Base-by-base conservation (phyloP, 2,888 invertebrate species). In the Sinhomidia bicolor region DNA sequence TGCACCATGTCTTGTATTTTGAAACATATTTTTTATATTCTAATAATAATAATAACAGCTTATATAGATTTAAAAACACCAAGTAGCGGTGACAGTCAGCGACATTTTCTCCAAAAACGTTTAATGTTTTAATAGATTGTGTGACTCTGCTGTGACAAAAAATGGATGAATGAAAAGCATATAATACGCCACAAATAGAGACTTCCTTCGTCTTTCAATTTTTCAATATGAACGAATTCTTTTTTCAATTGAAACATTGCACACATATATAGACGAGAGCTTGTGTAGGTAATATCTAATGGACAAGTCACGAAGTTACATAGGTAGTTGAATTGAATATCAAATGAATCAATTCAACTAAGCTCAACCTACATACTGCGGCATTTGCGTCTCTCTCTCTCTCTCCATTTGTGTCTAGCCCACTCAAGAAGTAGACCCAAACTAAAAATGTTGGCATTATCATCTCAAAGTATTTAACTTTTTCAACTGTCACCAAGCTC, bases 401-500 rank as follows among this genome's bases (percentile, higher is more conserved):
- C 14, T n/a, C 17, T 26, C 29, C 26, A 23, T 17, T 47, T n/a
- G 26, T n/a, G 71, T 23, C 74, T 60, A 82, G 32, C 57, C 71
- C 83, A 60, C 60, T 74, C 71, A 23, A 23, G 0, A 71, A 71
- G 17, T 36, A 32, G 60, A 7, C 26, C 26, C 10, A 60, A 26
- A 14, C 12, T 1, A 26, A 26, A 29, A 60, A 54, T 17, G 17
- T 54, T 6, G 54, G 17, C 20, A 26, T 65, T 17, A 57, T n/a
- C n/a, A 57, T 57, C 14, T 57, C 62, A 62, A 10, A 26, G 62
- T n/a, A n/a, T 17, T 80, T 62, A 36, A 36, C 36, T 54, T 29
- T 68, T 82, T 65, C 71, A 81, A 82, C 82, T 82, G 82, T 82
- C 82, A 82, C 71, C 68, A 82, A 81, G 54, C 7, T 54, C 36